phyloP scores from a whole-genome alignment of 2,797 vertebrate species.

The Mus spretus region DNA sequence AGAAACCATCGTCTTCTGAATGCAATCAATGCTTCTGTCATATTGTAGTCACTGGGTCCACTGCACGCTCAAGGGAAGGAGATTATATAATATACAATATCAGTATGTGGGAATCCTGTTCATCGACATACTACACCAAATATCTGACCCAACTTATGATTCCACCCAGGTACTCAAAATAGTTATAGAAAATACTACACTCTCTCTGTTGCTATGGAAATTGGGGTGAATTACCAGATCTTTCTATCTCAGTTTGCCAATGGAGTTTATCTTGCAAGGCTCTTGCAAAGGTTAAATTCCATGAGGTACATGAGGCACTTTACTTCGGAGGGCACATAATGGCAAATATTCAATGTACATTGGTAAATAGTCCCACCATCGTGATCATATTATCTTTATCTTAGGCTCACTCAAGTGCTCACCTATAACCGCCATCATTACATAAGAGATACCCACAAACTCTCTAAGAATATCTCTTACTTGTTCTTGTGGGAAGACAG shows the following conservation, averaged over 20 bases:
- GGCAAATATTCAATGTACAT: background rate
- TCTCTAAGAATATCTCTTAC: background rate
- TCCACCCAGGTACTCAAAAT: background rate
- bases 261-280: background rate
- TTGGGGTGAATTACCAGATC: background rate
- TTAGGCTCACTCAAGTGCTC: background rate
- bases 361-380: background rate
- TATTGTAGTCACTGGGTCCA: background rate
- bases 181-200: background rate
- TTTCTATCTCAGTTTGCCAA: background rate
- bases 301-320: background rate
- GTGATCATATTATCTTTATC: background rate
- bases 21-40: background rate
- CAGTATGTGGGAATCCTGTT: background rate
- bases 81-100: background rate
- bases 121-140: background rate
- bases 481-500: background rate
- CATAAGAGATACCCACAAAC: background rate
- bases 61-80: background rate
- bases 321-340: background rate
- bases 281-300: background rate
- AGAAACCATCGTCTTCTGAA: background rate
- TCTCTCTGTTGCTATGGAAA: background rate
- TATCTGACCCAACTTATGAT: background rate
- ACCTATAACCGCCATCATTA: background rate